A percentile compares a stretch with the other conserved stretches of the same genome.
phyloP scores from a whole-genome alignment of 2,888 invertebrate genomes.

The Esperia sulphurella region DNA sequence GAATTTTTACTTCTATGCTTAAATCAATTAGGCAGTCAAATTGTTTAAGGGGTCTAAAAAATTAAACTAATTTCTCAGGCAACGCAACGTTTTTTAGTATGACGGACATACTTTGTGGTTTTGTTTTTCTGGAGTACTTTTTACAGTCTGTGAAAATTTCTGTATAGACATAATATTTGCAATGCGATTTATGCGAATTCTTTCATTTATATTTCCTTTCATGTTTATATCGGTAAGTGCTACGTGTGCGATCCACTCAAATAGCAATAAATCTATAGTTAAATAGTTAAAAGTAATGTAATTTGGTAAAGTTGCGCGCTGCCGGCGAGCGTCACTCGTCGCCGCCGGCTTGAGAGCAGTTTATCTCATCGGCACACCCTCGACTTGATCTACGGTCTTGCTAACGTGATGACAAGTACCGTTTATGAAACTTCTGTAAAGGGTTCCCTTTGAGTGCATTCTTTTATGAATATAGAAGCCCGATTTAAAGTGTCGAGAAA shows the following conservation, averaged over 20 bases:
- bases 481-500: neutral
- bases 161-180: slow-evolving; percentile 25
- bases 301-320: slow-evolving; percentile 28
- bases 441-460: slow-evolving; percentile 8
- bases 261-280: slow-evolving; percentile 49
- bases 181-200: slow-evolving; percentile 62
- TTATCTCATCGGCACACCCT: slow-evolving; percentile 46
- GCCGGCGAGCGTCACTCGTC: slow-evolving; percentile 55
- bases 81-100: no score
- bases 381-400: slow-evolving; percentile 54
- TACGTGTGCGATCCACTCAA: slow-evolving; percentile 35
- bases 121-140: no score
- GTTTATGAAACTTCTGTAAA: slow-evolving; percentile 14
- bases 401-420: slow-evolving; percentile 57
- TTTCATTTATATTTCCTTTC: slow-evolving; percentile 13
- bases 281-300: slow-evolving; percentile 41
- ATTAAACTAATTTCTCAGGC: no score
- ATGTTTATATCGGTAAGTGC: neutral
- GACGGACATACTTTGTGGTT: no score
- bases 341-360: slow-evolving; percentile 56
- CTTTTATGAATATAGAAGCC: neutral
- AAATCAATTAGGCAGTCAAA: no score
- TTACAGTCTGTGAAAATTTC: no score
- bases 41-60: no score
- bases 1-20: no score